A percentile compares a stretch with the other conserved stretches of the same genome.
phyloP scores from a whole-genome alignment of 2,797 vertebrate genomes.

The Cyprinella venusta region DNA sequence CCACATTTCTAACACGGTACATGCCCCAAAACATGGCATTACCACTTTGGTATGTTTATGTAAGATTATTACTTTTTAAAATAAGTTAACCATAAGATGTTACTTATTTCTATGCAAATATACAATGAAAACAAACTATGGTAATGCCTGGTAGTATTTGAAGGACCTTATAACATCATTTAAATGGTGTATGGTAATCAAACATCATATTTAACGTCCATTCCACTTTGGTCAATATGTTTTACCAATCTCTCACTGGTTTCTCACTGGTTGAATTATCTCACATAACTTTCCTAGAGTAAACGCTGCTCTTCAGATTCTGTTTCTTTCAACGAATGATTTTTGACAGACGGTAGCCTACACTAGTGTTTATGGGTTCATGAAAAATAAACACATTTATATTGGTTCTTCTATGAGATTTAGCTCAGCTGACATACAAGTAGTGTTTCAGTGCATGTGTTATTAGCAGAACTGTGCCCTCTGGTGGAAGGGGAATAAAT shows the following conservation, averaged over 20 bases:
- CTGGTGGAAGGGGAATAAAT: constrained; percentile 51
- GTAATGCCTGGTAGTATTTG: background rate
- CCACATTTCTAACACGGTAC: background rate
- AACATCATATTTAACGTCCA: background rate
- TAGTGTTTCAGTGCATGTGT: constrained; percentile 13
- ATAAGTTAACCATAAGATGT: background rate
- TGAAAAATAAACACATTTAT: constrained; percentile 25
- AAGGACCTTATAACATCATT: background rate
- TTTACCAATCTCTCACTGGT: background rate
- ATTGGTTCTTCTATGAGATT: constrained; percentile 1
- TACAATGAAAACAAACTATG: too few relatives aligned
- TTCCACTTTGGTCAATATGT: background rate
- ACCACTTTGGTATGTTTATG: background rate
- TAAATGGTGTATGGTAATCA: background rate
- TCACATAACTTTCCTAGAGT: too few relatives aligned
- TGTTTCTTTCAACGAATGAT: constrained; percentile 11
- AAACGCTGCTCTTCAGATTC: background rate
- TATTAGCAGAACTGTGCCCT: constrained; percentile 51
- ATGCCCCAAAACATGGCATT: background rate
- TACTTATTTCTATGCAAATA: too few relatives aligned
- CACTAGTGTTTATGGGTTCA: constrained; percentile 4
- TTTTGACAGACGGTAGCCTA: constrained; percentile 9
- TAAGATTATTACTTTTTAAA: background rate
- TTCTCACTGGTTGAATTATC: constrained; percentile 1
- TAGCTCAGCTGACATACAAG: background rate